Percentiles rank a stretch among this genome's conserved stretches.
phyloP scores from a whole-genome alignment of 2,888 invertebrate species.

The Pachliopta kotzebuea region DNA sequence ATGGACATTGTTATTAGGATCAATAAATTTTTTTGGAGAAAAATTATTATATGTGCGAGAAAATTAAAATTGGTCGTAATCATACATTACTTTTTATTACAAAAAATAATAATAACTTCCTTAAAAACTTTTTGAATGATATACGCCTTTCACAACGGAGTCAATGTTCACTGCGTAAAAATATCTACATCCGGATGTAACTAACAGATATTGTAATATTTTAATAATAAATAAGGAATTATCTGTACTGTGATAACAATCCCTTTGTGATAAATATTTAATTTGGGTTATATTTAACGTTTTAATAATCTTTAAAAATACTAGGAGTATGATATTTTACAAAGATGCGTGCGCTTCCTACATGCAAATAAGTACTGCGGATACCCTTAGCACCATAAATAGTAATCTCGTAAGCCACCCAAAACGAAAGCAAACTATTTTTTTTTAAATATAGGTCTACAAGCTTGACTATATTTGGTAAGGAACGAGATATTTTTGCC shows the following conservation, averaged over 20 bases:
- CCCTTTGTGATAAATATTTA: neutral
- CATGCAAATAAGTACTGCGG: too few relatives aligned
- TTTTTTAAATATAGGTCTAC: too few relatives aligned
- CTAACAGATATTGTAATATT: neutral
- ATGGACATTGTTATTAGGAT: too few relatives aligned
- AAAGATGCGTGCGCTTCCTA: too few relatives aligned
- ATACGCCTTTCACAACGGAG: neutral
- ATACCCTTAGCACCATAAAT: too few relatives aligned
- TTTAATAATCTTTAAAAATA: conserved; percentile 38
- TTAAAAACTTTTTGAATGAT: neutral
- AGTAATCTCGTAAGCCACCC: too few relatives aligned
- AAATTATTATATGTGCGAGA: too few relatives aligned
- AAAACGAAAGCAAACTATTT: too few relatives aligned
- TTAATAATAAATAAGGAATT: too few relatives aligned
- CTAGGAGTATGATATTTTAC: neutral
- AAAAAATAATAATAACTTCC: neutral
- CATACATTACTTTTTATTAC: neutral
- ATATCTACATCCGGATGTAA: conserved; percentile 5
- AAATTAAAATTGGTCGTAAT: too few relatives aligned
- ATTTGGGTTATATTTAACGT: conserved; percentile 30
- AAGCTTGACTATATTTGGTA: too few relatives aligned
- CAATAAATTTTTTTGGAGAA: too few relatives aligned
- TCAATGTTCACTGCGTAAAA: neutral
- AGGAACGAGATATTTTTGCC: conserved; percentile 39
- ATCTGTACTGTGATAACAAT: neutral